These are phyloP conservation scores for Helicoverpa assulta DNA, from an alignment of 2,888 invertebrate genomes.

Conservation along the genomic window DNA sequence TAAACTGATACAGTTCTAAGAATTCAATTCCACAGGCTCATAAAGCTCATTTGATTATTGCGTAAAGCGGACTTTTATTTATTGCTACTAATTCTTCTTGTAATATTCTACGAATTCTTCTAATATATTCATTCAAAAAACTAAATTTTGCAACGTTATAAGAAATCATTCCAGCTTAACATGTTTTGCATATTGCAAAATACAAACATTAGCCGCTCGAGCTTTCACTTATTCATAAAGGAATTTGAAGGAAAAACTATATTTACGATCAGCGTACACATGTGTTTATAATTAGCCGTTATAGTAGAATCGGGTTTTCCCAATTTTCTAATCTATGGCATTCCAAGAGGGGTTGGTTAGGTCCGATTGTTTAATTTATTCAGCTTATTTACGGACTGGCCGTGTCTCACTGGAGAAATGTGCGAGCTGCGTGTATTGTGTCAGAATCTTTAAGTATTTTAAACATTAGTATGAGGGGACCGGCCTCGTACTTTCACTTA, in stretches of 20 bases:
- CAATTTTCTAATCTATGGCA: constrained; percentile 74
- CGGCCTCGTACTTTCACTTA: constrained; percentile 87
- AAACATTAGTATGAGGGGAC: constrained; percentile 87
- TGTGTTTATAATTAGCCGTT: constrained; percentile 9
- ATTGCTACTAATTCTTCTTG: not conserved
- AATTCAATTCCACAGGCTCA: not conserved
- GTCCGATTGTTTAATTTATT: constrained; percentile 86
- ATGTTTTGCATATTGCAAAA: constrained; percentile 49
- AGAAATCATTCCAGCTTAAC: constrained; percentile 46
- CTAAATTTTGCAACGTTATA: constrained; percentile 29
- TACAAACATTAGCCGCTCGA: constrained; percentile 49
- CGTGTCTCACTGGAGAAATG: constrained; percentile 86
- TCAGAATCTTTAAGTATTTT: constrained; percentile 87
- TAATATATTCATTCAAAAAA: constrained; percentile 8
- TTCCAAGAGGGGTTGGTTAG: constrained; percentile 79
- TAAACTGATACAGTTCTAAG: constrained; percentile 1
- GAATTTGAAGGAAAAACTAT: constrained; percentile 38
- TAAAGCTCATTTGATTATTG: too few species aligned
- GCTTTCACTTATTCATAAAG: constrained; percentile 59
- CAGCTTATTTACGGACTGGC: constrained; percentile 83
- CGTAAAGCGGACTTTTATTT: not conserved
- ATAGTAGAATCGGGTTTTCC: constrained; percentile 25
- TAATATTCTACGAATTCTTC: not conserved
- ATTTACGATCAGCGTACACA: constrained; percentile 24
- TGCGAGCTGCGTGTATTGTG: constrained; percentile 80